Evolutionary conservation across 2,113 vertebrate species (phyloP).

Genomic region (Globicephala melas): DNA sequence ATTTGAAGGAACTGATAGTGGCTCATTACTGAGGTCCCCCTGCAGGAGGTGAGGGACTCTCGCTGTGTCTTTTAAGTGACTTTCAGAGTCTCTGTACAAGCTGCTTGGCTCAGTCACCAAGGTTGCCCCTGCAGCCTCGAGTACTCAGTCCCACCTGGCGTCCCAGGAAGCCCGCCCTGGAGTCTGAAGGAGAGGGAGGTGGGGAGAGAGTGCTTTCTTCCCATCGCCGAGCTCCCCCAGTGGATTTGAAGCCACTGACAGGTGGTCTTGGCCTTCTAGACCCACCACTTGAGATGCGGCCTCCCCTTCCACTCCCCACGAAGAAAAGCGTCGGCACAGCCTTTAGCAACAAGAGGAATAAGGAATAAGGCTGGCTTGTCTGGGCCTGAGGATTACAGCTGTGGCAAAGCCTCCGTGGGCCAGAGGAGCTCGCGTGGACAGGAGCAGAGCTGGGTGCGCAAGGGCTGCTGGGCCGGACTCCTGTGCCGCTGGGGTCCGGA

Average conservation of each 20-base stretch:
- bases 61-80: neutral
- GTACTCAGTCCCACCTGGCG: accelerated
- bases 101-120: neutral
- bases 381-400: neutral
- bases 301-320: accelerated
- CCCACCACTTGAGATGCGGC: neutral
- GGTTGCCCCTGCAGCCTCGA: accelerated
- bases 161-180: accelerated
- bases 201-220: neutral
- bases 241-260: neutral
- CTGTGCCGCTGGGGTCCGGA: accelerated
- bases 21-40: neutral
- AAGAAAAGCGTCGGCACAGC: neutral
- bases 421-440: neutral
- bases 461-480: accelerated
- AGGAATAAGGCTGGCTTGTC: neutral
- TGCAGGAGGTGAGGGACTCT: neutral
- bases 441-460: accelerated
- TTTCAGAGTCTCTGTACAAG: neutral
- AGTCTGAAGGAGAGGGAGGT: neutral
- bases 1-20: neutral
- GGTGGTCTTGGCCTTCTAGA: neutral
- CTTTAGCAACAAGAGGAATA: too few relatives aligned
- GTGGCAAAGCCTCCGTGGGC: neutral
- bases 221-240: neutral